phyloP scores from a whole-genome alignment of 2,797 vertebrate genomes.

The Anisognathus igniventris region DNA sequence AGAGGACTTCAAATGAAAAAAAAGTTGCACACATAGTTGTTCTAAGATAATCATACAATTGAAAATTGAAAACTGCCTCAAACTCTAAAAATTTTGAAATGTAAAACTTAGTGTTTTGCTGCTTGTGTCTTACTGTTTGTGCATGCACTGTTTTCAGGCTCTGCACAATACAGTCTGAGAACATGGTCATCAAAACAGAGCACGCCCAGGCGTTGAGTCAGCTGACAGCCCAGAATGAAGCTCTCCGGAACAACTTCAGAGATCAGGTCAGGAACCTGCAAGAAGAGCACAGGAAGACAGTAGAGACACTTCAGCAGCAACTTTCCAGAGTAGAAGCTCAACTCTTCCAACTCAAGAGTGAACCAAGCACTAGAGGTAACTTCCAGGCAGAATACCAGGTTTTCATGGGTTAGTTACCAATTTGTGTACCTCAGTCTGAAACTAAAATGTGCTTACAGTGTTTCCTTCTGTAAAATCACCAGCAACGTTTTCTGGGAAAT shows the following conservation, averaged over 20 bases:
- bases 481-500: background rate
- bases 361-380: slow-evolving; percentile 79
- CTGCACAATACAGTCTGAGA: slow-evolving; percentile 87
- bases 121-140: background rate
- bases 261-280: slow-evolving; percentile 90
- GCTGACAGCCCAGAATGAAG: slow-evolving; percentile 83
- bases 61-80: background rate
- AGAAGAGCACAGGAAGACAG: slow-evolving; percentile 87
- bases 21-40: accelerated
- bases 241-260: slow-evolving; percentile 82
- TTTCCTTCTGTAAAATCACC: background rate
- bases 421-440: background rate
- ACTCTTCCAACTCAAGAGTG: slow-evolving; percentile 87
- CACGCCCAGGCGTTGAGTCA: slow-evolving; percentile 81
- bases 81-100: background rate
- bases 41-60: background rate
- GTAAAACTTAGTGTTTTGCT: background rate
- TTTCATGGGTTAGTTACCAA: background rate
- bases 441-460: background rate
- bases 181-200: slow-evolving; percentile 84
- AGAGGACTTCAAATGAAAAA: background rate
- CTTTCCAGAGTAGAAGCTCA: slow-evolving; percentile 87
- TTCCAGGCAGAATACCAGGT: background rate
- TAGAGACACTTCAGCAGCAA: slow-evolving; percentile 91
- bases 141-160: slow-evolving; percentile 69